Evolutionary conservation across 1,140 invertebrate genomes (phyloP).

Genomic region (Solenopsis fugax): DNA sequence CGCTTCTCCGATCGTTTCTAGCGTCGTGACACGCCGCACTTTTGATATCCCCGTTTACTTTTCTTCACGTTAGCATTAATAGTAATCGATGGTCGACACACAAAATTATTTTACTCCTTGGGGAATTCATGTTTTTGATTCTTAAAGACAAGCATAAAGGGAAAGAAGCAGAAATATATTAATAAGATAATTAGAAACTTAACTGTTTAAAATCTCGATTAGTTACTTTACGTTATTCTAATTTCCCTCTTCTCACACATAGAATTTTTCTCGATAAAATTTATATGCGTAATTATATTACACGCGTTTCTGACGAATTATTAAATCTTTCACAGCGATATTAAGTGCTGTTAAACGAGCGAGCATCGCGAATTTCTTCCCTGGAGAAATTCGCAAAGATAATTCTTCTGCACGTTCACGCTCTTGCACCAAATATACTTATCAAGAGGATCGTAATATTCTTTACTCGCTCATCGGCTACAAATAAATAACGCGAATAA

Average conservation of each 20-base stretch:
- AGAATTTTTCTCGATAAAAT: slow-evolving; percentile 28
- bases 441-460: slow-evolving; percentile 8
- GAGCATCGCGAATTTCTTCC: slow-evolving; percentile 8
- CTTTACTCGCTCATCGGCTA: slow-evolving; percentile 16
- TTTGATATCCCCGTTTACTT: slow-evolving; percentile 35
- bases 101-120: slow-evolving; percentile 13
- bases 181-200: slow-evolving; percentile 36
- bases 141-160: slow-evolving; percentile 32
- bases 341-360: slow-evolving; percentile 14
- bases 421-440: background rate
- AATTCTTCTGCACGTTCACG: background rate
- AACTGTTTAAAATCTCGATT: slow-evolving; percentile 13
- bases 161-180: slow-evolving; percentile 44
- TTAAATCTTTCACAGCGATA: slow-evolving; percentile 16
- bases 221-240: slow-evolving; percentile 29
- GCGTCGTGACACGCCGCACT: slow-evolving; percentile 18
- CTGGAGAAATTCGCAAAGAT: background rate
- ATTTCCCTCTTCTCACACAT: background rate
- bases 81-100: slow-evolving; percentile 1
- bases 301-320: slow-evolving; percentile 23
- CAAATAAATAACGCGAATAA: slow-evolving; percentile 49
- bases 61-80: background rate
- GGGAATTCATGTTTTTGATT: slow-evolving; percentile 30
- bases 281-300: slow-evolving; percentile 31
- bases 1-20: slow-evolving; percentile 35